These are phyloP conservation scores for Arvicanthis niloticus DNA, from an alignment of 2,113 vertebrate species.

Conservation along the genomic window DNA sequence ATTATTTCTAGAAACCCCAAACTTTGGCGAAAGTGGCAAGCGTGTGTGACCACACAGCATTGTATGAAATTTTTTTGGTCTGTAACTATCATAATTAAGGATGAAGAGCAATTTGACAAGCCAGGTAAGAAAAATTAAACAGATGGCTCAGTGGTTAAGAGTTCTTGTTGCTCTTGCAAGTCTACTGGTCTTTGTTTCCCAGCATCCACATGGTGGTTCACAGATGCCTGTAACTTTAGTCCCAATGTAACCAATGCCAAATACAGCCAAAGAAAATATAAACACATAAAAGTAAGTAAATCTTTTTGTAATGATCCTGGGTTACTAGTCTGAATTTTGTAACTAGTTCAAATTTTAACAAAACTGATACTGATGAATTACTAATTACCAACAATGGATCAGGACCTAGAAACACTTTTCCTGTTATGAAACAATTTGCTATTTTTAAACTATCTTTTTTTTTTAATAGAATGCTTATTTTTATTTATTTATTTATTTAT, in stretches of 20 bases:
- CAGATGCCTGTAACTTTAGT: background rate
- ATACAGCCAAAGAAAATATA: background rate
- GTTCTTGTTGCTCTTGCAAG: background rate
- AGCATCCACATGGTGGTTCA: background rate
- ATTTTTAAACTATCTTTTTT: background rate
- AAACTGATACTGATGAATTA: conserved; percentile 5
- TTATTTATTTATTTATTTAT: no score
- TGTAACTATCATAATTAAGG: background rate
- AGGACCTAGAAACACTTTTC: background rate
- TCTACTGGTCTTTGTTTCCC: background rate
- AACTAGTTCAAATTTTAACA: background rate
- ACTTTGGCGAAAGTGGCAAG: background rate
- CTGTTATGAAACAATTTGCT: background rate
- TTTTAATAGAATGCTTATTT: background rate
- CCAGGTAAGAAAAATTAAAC: background rate
- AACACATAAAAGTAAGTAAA: background rate
- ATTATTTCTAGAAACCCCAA: background rate
- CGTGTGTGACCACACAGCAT: background rate
- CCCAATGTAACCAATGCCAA: background rate
- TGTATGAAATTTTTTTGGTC: background rate
- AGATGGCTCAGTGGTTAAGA: background rate
- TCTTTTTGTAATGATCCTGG: background rate
- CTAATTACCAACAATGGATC: background rate
- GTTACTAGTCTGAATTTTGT: background rate
- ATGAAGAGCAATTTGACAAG: background rate